Evolutionary conservation across 1,140 invertebrate species (phyloP), one percentile per base, ranked within the genome.

Genomic region (Drosophila pandora): DNA sequence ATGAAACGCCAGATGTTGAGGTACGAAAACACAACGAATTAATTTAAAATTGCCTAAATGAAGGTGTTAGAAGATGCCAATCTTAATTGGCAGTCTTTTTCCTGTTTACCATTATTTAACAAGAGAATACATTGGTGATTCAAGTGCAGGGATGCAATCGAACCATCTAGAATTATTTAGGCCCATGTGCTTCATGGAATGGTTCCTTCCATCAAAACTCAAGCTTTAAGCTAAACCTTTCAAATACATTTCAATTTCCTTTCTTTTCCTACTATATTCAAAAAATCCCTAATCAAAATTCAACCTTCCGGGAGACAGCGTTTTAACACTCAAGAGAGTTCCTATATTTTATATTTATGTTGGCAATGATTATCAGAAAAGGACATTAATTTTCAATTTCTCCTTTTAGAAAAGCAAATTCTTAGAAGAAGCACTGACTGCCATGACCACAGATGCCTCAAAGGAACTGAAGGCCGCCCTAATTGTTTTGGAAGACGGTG

Each of bases 371-470:
- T 17, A 17, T 17, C 17, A 17, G 17, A 17, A 17, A 17, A 17
- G 17, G 17, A 17, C 17, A 17, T 17, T 17, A 39, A 56, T 25
- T 4, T 7, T 41, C 28, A 28, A 2, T 25, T 9, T 43, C 8
- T 10, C 12, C 28, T 67, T 59, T 10, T 30, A 84, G 81, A 70
- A 45, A 53, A 53, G 1, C 13, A 10, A 53, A n/a, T 84, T 84
- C 30, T 43, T 84, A 2, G 78, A 85, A 43, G 45, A 13, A 25
- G 81, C 68, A 6, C 28, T 84, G 0, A 77, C 52, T 45, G 55
- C 82, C 13, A 74, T 84, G 57, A 74, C 60, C 7, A 59, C 43
- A 13, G 80, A 81, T 57, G 25, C 48, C 7, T 7, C 53, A 2
- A 37, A 37, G 3, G 69, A 72, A 6, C 55, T 84, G 4, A 67